Conservation (phyloP, 2,113 vertebrate species). For the Microtus oregoni region DNA sequence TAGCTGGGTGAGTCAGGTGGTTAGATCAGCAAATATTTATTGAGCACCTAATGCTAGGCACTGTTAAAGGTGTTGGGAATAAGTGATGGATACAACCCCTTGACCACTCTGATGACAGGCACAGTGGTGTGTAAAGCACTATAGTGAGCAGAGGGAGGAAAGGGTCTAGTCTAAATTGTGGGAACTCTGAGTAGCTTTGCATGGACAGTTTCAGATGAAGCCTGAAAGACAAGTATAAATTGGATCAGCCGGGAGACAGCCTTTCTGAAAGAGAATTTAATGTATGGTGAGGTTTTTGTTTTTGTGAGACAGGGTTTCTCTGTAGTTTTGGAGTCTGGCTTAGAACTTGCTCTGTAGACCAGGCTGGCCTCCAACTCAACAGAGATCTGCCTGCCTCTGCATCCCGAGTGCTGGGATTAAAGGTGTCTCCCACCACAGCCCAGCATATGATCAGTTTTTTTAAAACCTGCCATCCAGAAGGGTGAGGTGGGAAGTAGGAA, state of each 20-base stretch:
- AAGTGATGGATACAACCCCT: neutral
- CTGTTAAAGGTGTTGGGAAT: neutral
- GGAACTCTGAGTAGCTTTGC: neutral
- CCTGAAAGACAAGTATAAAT: conserved; percentile 15
- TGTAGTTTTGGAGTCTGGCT: no score
- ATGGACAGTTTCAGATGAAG: conserved; percentile 6
- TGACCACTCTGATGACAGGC: neutral
- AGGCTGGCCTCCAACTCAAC: no score
- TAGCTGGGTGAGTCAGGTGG: conserved; percentile 46
- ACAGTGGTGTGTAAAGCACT: neutral
- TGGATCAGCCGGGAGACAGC: neutral
- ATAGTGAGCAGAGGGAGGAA: neutral
- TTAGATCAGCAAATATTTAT: conserved; percentile 70
- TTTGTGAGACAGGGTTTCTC: no score
- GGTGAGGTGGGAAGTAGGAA: conserved; percentile 2
- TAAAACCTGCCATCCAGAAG: neutral
- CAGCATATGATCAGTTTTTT: neutral
- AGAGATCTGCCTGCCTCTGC: no score
- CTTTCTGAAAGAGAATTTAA: conserved; percentile 55
- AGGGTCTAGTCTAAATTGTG: neutral
- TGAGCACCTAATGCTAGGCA: conserved; percentile 38
- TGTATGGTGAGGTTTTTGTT: neutral
- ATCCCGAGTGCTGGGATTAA: no score
- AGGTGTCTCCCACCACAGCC: no score
- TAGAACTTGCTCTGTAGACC: no score